phyloP scores from a whole-genome alignment of 2,888 invertebrate species.

The Andrena chrysosceles region DNA sequence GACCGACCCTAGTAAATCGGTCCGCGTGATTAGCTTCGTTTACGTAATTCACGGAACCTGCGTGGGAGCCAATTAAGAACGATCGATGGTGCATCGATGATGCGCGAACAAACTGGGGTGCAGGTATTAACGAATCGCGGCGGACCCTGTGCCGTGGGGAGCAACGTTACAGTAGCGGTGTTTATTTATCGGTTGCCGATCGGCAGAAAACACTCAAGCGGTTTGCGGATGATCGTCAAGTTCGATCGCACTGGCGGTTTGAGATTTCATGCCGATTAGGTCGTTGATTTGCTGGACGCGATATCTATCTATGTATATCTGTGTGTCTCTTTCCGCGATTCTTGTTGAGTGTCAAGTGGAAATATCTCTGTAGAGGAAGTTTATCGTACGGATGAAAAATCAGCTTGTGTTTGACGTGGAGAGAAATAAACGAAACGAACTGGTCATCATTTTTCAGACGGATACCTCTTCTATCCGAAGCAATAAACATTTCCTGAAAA shows the following conservation, averaged over 20 bases:
- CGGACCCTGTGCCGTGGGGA: background rate
- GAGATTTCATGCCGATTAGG: no score
- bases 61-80: slow-evolving; percentile 31
- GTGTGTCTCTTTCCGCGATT: no score
- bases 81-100: slow-evolving; percentile 36
- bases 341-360: no score
- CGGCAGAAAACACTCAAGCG: background rate
- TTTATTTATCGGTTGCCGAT: slow-evolving; percentile 1
- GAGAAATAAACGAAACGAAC: background rate
- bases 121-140: slow-evolving; percentile 29
- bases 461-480: background rate
- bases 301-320: no score
- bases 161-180: background rate
- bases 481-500: background rate
- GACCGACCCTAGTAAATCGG: background rate
- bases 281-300: no score
- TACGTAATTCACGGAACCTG: slow-evolving; percentile 19
- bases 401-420: no score
- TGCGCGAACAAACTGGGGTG: slow-evolving; percentile 14
- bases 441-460: background rate
- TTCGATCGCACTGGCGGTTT: no score
- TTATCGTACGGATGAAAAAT: no score
- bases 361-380: no score
- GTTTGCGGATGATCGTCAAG: background rate
- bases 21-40: slow-evolving; percentile 35